Conservation (phyloP, 1,140 invertebrate species). For the Drosophila varians region DNA sequence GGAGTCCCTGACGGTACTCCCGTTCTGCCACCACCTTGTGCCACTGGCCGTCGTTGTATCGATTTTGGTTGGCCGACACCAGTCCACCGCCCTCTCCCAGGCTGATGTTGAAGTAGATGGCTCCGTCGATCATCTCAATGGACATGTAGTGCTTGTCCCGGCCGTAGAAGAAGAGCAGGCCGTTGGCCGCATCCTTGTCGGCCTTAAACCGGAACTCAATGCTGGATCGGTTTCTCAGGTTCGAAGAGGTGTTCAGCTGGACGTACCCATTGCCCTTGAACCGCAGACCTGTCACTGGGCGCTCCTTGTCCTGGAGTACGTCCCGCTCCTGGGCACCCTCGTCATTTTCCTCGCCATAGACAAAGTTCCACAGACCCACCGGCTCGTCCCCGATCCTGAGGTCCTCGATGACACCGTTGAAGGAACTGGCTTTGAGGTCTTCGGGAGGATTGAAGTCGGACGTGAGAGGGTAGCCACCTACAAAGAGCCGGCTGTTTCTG, state of each 20-base stretch:
- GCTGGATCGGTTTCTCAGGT: conserved; percentile 85
- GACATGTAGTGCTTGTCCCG: conserved; percentile 91
- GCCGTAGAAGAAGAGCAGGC: conserved; percentile 94
- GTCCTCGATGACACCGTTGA: conserved; percentile 95
- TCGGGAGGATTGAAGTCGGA: conserved; percentile 88
- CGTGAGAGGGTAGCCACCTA: conserved; percentile 93
- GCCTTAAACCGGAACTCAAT: conserved; percentile 94
- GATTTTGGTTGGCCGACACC: conserved; percentile 85
- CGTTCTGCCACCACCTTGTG: conserved; percentile 90
- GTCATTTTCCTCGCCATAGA: conserved; percentile 90
- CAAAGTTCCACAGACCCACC: conserved; percentile 98
- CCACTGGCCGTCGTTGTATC: conserved; percentile 93
- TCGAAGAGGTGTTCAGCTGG: conserved; percentile 86
- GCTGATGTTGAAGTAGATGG: conserved; percentile 89
- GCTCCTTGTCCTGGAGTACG: conserved; percentile 66
- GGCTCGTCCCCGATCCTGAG: conserved; percentile 93
- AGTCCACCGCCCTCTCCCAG: conserved; percentile 87
- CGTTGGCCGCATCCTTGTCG: conserved; percentile 89
- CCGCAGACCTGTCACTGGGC: conserved; percentile 87
- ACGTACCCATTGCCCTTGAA: conserved; percentile 95
- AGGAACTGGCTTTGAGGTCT: conserved; percentile 89
- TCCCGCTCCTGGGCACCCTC: conserved; percentile 88
- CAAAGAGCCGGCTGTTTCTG: conserved; percentile 93
- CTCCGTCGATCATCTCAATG: conserved; percentile 92
- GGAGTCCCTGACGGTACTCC: conserved; percentile 86